Conservation (phyloP, 2,797 vertebrate species). For the Leptatherina wallacei region DNA sequence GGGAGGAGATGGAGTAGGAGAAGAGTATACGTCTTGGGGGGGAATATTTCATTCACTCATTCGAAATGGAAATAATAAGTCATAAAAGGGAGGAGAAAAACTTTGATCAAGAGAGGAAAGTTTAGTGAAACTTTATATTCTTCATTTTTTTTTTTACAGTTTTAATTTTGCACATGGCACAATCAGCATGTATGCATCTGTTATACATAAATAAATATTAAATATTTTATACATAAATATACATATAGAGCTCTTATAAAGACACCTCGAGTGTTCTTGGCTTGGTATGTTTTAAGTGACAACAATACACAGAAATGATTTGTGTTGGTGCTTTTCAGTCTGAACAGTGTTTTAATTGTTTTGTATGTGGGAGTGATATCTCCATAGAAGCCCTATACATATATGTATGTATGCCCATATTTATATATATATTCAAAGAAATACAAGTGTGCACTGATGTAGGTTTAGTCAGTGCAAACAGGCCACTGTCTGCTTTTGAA, state of each 20-base stretch:
- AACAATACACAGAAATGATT: constrained; percentile 67
- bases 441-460: constrained; percentile 83
- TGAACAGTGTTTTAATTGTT: constrained; percentile 56
- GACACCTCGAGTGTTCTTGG: constrained; percentile 74
- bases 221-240: constrained; percentile 90
- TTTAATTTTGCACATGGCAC: constrained; percentile 92
- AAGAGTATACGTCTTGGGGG: constrained; percentile 60
- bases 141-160: constrained; percentile 86
- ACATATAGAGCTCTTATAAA: constrained; percentile 88
- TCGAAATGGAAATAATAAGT: constrained; percentile 69
- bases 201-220: constrained; percentile 92
- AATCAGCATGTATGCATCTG: constrained; percentile 90
- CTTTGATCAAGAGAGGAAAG: constrained; percentile 77
- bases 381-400: constrained; percentile 88
- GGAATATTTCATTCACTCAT: constrained; percentile 55
- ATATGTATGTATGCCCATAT: constrained; percentile 88
- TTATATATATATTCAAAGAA: constrained; percentile 87
- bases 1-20: constrained; percentile 34
- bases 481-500: constrained; percentile 82
- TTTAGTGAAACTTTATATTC: constrained; percentile 83
- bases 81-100: constrained; percentile 64
- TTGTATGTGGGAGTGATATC: constrained; percentile 69
- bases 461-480: constrained; percentile 84
- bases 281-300: constrained; percentile 69
- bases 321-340: constrained; percentile 60